Conservation (phyloP, 2,888 invertebrate genomes). For the Junonia oenone region DNA sequence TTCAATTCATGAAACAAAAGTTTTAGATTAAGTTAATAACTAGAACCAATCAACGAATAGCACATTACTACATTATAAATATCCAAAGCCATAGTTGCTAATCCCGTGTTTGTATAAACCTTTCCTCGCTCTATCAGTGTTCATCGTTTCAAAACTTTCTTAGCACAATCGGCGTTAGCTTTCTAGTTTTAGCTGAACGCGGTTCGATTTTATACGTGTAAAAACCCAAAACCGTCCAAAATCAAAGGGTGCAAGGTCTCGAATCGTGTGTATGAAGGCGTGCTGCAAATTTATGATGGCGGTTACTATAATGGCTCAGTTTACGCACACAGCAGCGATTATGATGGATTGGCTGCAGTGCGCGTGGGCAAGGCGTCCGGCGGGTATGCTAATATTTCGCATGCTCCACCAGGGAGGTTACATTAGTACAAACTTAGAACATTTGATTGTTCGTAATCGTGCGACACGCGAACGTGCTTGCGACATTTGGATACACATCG, state of each 20-base stretch:
- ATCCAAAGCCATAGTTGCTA: background rate
- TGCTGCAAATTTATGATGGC: slow-evolving; percentile 29
- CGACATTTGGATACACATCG: slow-evolving; percentile 14
- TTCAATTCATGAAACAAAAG: background rate
- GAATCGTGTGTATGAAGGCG: slow-evolving; percentile 18
- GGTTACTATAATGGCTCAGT: slow-evolving; percentile 43
- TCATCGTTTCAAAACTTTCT: slow-evolving; percentile 4
- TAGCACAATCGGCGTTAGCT: slow-evolving; percentile 11
- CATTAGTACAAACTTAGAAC: slow-evolving; percentile 51
- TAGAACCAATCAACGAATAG: background rate
- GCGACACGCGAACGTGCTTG: slow-evolving; percentile 42
- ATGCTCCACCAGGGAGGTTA: slow-evolving; percentile 46
- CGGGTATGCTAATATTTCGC: slow-evolving; percentile 71
- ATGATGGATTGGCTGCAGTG: slow-evolving; percentile 64
- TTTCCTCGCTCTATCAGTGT: background rate
- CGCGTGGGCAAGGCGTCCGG: slow-evolving; percentile 66
- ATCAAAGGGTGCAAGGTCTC: slow-evolving; percentile 22
- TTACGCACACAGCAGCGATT: slow-evolving; percentile 40
- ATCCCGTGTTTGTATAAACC: background rate
- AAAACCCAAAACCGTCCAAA: slow-evolving; percentile 12
- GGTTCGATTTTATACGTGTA: background rate
- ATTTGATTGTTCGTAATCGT: slow-evolving; percentile 57
- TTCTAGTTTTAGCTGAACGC: slow-evolving; percentile 21
- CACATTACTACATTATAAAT: background rate
- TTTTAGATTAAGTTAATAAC: background rate